A percentile compares a stretch with the other conserved stretches of the same genome.
These are phyloP conservation scores for Gadus macrocephalus DNA, from an alignment of 2,113 vertebrate genomes.

Conservation along the genomic window DNA sequence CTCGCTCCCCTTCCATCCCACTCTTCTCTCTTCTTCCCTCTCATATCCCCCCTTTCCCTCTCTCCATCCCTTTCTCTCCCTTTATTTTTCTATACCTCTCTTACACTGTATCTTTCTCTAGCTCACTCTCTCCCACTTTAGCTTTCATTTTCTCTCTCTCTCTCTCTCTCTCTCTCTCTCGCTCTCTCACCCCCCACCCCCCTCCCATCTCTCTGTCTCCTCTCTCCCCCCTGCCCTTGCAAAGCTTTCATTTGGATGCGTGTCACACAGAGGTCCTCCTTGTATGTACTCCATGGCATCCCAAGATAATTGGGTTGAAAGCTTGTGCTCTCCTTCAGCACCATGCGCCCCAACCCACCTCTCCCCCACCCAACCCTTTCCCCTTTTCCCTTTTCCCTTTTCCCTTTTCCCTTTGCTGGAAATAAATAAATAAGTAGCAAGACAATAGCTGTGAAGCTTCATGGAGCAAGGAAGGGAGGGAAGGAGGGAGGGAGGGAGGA, in stretches of 20 bases:
- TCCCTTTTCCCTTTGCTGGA: constrained; percentile 33
- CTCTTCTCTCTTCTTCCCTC: not conserved
- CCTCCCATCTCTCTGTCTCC: not conserved
- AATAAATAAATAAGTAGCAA: constrained; percentile 67
- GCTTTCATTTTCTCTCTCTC: not conserved
- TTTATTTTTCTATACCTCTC: not conserved
- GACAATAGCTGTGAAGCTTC: constrained; percentile 49
- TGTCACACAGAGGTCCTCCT: constrained; percentile 63
- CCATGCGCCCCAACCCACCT: not conserved
- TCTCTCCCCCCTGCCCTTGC: constrained; percentile 41
- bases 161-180: constrained; percentile 2
- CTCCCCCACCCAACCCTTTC: constrained; percentile 21
- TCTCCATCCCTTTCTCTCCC: no score
- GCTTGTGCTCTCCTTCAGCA: constrained; percentile 28
- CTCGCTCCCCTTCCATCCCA: not conserved
- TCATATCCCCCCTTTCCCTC: no score
- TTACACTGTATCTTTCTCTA: no score
- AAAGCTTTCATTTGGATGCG: constrained; percentile 69
- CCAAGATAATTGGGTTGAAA: constrained; percentile 71
- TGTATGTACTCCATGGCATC: constrained; percentile 46
- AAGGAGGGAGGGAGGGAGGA: not conserved
- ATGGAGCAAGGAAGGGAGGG: constrained; percentile 33
- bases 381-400: constrained; percentile 30
- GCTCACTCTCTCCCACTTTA: no score
- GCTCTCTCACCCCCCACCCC: not conserved